Conservation (phyloP, 1,140 invertebrate genomes). For the Metaphire vulgaris region DNA sequence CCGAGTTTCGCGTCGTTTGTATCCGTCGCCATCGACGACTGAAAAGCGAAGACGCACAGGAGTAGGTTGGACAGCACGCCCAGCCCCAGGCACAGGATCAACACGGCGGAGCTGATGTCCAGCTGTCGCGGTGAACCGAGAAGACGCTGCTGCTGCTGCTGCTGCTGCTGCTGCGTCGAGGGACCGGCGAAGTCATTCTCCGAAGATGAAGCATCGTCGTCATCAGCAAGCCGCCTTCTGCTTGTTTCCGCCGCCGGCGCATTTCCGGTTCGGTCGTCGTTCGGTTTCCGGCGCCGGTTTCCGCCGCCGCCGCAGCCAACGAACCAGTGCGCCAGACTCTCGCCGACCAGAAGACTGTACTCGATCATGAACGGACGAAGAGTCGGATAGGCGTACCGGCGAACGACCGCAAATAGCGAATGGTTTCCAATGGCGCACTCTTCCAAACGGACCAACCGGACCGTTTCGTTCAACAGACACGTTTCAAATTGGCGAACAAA, state of each 20-base stretch:
- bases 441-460: neutral
- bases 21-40: neutral
- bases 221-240: neutral
- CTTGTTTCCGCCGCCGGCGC: neutral
- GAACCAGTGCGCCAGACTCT: conserved; percentile 17
- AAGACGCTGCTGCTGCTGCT: neutral
- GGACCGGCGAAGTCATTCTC: neutral
- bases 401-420: neutral
- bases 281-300: neutral
- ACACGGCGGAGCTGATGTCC: no score
- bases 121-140: no score
- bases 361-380: conserved; percentile 9
- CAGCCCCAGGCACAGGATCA: neutral
- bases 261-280: neutral
- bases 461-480: neutral
- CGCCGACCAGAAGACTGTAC: conserved; percentile 6
- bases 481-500: no score
- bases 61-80: neutral
- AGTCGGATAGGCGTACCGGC: neutral
- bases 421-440: neutral
- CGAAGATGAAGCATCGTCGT: neutral
- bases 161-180: neutral
- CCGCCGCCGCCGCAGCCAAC: neutral
- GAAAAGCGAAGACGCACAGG: conserved; percentile 4
- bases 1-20: neutral